Evolutionary conservation across 2,888 invertebrate genomes (phyloP).

Genomic region (Gerris lacustris): DNA sequence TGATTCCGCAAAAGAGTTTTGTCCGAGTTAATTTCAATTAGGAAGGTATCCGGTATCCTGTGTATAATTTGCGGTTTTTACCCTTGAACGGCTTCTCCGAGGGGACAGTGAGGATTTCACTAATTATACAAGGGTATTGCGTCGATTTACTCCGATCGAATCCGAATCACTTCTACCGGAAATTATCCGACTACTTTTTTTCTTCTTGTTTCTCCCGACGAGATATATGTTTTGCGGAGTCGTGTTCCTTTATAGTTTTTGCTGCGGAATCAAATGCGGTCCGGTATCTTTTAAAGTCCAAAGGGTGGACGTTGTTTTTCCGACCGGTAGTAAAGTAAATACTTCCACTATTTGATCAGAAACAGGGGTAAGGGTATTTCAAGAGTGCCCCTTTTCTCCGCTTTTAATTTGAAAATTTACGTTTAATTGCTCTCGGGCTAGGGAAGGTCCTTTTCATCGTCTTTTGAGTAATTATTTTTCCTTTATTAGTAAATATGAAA

Average conservation of each 20-base stretch:
- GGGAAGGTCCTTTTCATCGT: not conserved
- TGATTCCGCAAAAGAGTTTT: not conserved
- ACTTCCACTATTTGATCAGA: constrained; percentile 5
- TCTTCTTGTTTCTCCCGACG: too few species aligned
- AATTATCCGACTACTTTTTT: too few species aligned
- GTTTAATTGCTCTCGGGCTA: not conserved
- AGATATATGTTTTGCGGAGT: too few species aligned
- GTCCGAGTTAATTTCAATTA: not conserved
- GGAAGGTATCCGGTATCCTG: not conserved
- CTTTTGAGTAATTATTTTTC: constrained; percentile 3
- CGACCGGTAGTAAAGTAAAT: not conserved
- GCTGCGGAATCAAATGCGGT: too few species aligned
- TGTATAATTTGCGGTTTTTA: not conserved
- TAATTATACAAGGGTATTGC: not conserved
- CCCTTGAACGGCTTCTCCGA: not conserved
- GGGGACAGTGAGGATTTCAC: not conserved
- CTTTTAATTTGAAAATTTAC: constrained; percentile 5
- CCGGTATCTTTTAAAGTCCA: too few species aligned
- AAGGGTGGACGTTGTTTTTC: too few species aligned
- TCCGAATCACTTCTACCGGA: too few species aligned
- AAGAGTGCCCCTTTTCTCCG: not conserved
- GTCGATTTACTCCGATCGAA: too few species aligned
- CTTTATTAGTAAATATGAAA: constrained; percentile 3
- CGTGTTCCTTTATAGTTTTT: too few species aligned
- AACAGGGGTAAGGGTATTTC: not conserved